Conservation (phyloP, 2,113 vertebrate genomes). For the Mesoclemmys tuberculata region DNA sequence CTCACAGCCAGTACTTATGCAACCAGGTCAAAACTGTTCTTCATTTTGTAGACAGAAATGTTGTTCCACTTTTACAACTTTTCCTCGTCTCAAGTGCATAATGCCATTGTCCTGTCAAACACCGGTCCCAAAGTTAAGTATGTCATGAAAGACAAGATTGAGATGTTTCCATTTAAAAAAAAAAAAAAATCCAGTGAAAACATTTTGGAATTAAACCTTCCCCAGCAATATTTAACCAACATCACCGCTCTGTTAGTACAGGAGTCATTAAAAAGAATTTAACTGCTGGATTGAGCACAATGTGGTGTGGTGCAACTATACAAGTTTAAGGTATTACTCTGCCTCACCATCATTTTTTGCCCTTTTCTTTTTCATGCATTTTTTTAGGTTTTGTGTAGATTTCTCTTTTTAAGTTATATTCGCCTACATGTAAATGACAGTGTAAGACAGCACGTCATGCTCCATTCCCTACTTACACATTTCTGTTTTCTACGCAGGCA, state of each 20-base stretch:
- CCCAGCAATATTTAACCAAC: background rate
- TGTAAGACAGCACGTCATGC: background rate
- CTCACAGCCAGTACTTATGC: background rate
- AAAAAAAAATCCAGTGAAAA: background rate
- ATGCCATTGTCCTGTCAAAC: background rate
- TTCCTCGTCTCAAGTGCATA: background rate
- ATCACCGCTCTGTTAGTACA: background rate
- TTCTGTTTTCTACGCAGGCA: background rate
- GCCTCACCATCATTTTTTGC: background rate
- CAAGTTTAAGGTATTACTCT: background rate
- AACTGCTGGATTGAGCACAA: conserved; percentile 5
- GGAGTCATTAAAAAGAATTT: conserved; percentile 33
- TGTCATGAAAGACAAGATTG: background rate
- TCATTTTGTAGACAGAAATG: background rate
- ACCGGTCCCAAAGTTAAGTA: background rate
- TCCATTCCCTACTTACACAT: background rate
- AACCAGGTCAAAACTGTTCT: background rate
- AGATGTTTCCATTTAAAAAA: background rate
- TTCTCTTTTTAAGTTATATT: background rate
- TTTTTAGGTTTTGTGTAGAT: background rate
- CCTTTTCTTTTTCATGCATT: no score
- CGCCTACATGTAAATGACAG: background rate
- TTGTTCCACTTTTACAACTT: background rate
- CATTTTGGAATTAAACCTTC: conserved; percentile 26
- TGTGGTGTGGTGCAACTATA: background rate